These are phyloP conservation scores for Brachionus plicatilis DNA, from an alignment of 1,140 invertebrate species.

Conservation along the genomic window DNA sequence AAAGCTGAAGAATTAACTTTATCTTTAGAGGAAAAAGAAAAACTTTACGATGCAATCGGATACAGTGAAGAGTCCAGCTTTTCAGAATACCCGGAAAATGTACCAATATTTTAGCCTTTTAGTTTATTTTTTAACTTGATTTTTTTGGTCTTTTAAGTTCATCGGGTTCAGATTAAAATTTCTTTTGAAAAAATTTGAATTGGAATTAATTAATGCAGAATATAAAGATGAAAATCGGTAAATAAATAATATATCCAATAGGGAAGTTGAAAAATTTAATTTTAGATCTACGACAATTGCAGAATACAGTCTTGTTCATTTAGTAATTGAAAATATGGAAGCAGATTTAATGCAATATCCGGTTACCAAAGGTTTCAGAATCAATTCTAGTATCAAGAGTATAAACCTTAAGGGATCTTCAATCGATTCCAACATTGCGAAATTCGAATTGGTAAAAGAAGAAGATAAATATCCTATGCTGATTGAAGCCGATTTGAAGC, in stretches of 20 bases:
- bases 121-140: background rate
- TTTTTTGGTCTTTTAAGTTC: background rate
- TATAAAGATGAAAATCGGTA: background rate
- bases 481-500: conserved; percentile 20
- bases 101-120: background rate
- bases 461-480: background rate
- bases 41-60: conserved; percentile 39
- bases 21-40: conserved; percentile 11
- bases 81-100: background rate
- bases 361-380: background rate
- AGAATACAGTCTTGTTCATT: background rate
- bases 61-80: conserved; percentile 17
- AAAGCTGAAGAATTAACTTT: background rate
- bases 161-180: conserved; percentile 20
- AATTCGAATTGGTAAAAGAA: background rate
- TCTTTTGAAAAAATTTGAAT: conserved; percentile 29
- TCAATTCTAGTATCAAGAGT: conserved; percentile 31
- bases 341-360: background rate
- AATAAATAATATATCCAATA: background rate
- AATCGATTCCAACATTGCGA: background rate
- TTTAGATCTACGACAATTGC: background rate
- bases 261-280: background rate
- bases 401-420: conserved; percentile 7
- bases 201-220: conserved; percentile 4
- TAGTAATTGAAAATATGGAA: conserved; percentile 16